phyloP scores from a whole-genome alignment of 2,797 vertebrate species.

The Sebastes alutus region DNA sequence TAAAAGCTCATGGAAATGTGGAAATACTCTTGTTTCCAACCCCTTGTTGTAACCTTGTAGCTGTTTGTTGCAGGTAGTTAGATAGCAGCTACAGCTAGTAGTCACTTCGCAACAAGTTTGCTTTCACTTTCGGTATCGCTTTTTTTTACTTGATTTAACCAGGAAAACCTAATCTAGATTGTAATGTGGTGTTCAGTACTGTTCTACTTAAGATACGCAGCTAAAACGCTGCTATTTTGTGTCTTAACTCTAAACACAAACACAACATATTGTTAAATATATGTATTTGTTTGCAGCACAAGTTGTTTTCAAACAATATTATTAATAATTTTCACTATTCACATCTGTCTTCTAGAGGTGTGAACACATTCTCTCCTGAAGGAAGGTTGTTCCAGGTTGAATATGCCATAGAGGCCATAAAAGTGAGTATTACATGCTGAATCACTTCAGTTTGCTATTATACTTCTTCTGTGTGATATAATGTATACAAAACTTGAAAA shows the following conservation, averaged over 20 bases:
- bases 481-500: not conserved
- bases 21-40: not conserved
- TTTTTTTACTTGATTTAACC: not conserved
- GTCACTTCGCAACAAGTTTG: not conserved
- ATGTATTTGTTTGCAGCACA: not conserved
- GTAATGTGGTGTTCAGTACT: not conserved
- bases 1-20: rapidly evolving
- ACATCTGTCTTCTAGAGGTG: conserved; percentile 84
- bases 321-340: not conserved
- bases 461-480: not conserved
- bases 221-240: not conserved
- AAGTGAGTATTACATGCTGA: conserved; percentile 81
- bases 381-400: conserved; percentile 99
- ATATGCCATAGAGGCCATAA: conserved; percentile 99
- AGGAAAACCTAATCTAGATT: not conserved
- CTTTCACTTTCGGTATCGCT: conserved; percentile 79
- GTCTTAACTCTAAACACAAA: too few species aligned
- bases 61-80: not conserved
- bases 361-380: conserved; percentile 99
- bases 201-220: rapidly evolving
- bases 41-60: not conserved
- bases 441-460: not conserved
- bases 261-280: not conserved
- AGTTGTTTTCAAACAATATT: not conserved
- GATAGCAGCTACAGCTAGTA: not conserved